Base-by-base conservation (phyloP, 2,113 vertebrate genomes). In the Festucalex cinctus region DNA sequence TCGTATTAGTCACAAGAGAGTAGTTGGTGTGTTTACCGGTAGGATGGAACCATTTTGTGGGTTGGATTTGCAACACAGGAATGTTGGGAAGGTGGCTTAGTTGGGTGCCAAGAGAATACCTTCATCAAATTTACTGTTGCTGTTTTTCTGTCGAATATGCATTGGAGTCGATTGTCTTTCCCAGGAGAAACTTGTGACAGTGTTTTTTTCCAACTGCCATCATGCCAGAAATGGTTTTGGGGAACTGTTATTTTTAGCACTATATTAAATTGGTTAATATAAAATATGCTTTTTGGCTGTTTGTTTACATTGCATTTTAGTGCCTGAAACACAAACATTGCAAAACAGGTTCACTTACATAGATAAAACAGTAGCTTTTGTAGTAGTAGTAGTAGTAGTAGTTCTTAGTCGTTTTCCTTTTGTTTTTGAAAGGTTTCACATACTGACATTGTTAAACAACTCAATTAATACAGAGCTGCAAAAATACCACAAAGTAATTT, bases 21-120 rank as follows among this genome's bases (percentile, higher is more conserved):
- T 60, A 59, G 24, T 20, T 63, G 68, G 20, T 67, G 54, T 65
- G 44, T 63, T 74, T 5, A 13, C 54, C 1, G 9, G 51, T 12
- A 46, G 12, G 68, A 64, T 63, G 57, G 46, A 76, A 74, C 49
- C 24, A 65, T 66, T 78, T 9, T 16, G 51, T 37, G n/a, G 44
- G 22, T 77, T 75, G 36, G 41, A 6, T 0, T 58, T 6, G n/a
- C 6, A 19, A 76, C 73, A 70, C 75, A 76, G 71, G 56, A 76
- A 71, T 67, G 65, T 71, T 64, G 70, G 54, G 73, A 46, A 66
- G 71, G 77, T 71, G 24, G 65, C 64, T 26, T 28, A 66, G 14
- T 74, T 67, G 26, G 62, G 32, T 68, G 59, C 70, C 20, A 68
- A 67, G n/a, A 75, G 76, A 62, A 62, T 32, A n/a, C 26, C 63